Percentiles rank a stretch among this genome's conserved stretches.
Conservation (phyloP, 2,888 invertebrate species). For the Andrena camellia region DNA sequence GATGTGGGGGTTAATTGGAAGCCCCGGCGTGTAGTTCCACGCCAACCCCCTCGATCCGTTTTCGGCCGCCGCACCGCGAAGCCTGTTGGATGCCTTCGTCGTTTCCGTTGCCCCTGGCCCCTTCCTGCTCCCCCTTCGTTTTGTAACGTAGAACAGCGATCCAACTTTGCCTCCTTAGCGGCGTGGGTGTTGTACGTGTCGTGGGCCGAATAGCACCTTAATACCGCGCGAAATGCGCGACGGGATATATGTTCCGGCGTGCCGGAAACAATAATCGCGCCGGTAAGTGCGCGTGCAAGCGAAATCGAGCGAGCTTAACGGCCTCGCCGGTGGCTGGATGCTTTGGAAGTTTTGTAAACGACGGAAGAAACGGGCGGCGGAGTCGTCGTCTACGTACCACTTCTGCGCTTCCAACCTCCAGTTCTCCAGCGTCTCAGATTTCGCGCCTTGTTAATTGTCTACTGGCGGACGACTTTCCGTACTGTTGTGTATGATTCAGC, state of each 20-base stretch:
- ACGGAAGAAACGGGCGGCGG: conserved; percentile 38
- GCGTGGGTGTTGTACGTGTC: conserved; percentile 26
- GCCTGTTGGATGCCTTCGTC: conserved; percentile 53
- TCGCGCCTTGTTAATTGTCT: conserved; percentile 34
- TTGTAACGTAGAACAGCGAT: conserved; percentile 39
- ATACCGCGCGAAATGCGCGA: conserved; percentile 69
- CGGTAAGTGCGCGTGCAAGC: conserved; percentile 41
- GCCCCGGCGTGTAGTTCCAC: conserved; percentile 71
- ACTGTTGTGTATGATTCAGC: not conserved
- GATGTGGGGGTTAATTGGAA: conserved; percentile 79
- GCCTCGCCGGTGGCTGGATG: conserved; percentile 22
- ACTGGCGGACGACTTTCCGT: not conserved
- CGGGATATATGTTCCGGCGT: conserved; percentile 66
- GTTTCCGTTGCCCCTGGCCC: conserved; percentile 37
- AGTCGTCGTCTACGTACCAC: not conserved
- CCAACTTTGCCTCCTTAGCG: conserved; percentile 62
- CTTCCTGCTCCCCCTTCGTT: conserved; percentile 30
- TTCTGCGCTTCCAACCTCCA: not conserved
- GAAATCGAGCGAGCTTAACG: conserved; percentile 55
- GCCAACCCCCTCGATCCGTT: conserved; percentile 61
- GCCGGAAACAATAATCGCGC: conserved; percentile 66
- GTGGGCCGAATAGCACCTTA: conserved; percentile 66
- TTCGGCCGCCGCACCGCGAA: conserved; percentile 46
- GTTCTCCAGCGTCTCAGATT: conserved; percentile 15
- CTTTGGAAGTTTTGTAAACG: conserved; percentile 47